Conservation (phyloP, 1,140 invertebrate species). For the Stegodyphus mimosarum region DNA sequence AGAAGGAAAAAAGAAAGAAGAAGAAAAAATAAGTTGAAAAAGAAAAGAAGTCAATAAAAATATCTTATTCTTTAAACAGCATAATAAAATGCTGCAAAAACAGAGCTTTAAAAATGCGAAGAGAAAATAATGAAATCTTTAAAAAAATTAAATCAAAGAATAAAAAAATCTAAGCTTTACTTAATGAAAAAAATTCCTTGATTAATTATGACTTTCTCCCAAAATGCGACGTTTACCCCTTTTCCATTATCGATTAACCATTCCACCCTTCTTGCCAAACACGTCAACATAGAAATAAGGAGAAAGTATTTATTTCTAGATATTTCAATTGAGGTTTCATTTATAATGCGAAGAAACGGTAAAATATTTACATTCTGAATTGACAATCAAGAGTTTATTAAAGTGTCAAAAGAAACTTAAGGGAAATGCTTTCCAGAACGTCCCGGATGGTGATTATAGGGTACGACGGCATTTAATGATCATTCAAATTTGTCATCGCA, state of each 20-base stretch:
- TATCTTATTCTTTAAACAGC: too few relatives aligned
- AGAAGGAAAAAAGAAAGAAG: too few relatives aligned
- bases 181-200: background rate
- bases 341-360: background rate
- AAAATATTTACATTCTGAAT: slow-evolving; percentile 14
- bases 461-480: background rate
- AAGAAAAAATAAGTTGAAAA: too few relatives aligned
- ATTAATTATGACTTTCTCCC: background rate
- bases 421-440: background rate
- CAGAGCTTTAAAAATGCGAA: too few relatives aligned
- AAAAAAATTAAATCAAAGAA: too few relatives aligned
- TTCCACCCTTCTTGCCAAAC: background rate
- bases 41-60: too few relatives aligned
- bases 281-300: background rate
- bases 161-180: too few relatives aligned
- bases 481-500: slow-evolving; percentile 9
- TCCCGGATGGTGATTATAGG: background rate
- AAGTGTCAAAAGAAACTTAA: background rate
- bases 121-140: too few relatives aligned
- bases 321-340: slow-evolving; percentile 24
- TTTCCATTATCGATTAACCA: background rate
- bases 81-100: too few relatives aligned
- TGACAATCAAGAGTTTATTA: background rate
- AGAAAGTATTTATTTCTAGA: background rate
- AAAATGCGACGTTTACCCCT: background rate